Conservation (phyloP, 1,140 invertebrate species). For the Drosophila chauvacae region DNA sequence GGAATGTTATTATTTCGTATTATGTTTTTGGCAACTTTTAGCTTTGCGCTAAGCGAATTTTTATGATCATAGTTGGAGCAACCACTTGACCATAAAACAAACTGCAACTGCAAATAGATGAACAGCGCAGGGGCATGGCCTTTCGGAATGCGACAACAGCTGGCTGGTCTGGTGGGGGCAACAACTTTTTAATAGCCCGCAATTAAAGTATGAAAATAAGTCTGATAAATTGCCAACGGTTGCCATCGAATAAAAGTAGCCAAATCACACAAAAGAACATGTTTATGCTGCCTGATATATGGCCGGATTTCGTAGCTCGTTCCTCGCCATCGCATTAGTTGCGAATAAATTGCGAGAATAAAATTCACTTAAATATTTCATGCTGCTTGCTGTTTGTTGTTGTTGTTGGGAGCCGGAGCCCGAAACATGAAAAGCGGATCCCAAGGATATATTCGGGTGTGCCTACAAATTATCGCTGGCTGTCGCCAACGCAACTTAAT, state of each 20-base stretch:
- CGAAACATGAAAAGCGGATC: conserved; percentile 57
- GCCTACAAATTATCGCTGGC: conserved; percentile 71
- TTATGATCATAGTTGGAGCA: conserved; percentile 48
- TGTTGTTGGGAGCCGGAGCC: conserved; percentile 15
- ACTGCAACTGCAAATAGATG: conserved; percentile 65
- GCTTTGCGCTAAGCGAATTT: conserved; percentile 61
- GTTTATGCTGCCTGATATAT: conserved; percentile 61
- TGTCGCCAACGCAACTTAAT: conserved; percentile 50
- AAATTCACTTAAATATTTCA: conserved; percentile 78
- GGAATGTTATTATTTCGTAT: conserved; percentile 67
- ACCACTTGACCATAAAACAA: conserved; percentile 56
- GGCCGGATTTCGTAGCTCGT: conserved; percentile 22
- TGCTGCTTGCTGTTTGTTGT: conserved; percentile 15
- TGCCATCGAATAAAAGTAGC: conserved; percentile 38
- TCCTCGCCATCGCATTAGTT: conserved; percentile 62
- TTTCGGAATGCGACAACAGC: conserved; percentile 56
- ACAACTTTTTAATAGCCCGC: conserved; percentile 74
- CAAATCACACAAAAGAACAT: conserved; percentile 67
- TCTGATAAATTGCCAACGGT: conserved; percentile 46
- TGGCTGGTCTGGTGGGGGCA: conserved; percentile 64
- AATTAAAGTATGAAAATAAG: conserved; percentile 65
- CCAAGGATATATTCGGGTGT: conserved; percentile 50
- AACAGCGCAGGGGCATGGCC: conserved; percentile 37
- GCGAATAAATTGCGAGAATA: conserved; percentile 71
- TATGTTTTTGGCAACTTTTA: conserved; percentile 57